These are phyloP conservation scores for Chaenodraco wilsoni DNA, from an alignment of 2,797 vertebrate species.

Conservation along the genomic window DNA sequence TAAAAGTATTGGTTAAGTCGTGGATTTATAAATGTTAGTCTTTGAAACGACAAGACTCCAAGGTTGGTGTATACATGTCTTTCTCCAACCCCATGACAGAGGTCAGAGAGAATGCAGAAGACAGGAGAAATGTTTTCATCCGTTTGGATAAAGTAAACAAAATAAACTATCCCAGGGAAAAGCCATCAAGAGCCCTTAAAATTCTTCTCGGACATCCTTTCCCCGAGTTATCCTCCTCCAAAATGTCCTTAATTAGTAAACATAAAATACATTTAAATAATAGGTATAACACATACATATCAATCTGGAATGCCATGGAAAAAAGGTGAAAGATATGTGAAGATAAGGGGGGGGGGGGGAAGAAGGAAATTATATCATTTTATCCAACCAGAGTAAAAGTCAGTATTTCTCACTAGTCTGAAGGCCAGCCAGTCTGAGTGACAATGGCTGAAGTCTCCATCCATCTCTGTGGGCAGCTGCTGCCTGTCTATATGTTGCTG, in stretches of 20 bases:
- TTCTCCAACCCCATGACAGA: conserved; percentile 11
- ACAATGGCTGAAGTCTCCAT: conserved; percentile 82
- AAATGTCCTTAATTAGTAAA: too few species aligned
- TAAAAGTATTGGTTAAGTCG: background rate
- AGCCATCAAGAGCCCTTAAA: conserved; percentile 36
- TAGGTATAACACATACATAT: too few species aligned
- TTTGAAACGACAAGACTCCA: background rate
- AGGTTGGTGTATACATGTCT: background rate
- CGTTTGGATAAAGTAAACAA: conserved; percentile 53
- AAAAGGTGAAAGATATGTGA: too few species aligned
- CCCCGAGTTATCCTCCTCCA: conserved; percentile 11
- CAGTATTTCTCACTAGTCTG: conserved; percentile 76
- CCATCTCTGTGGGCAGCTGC: conserved; percentile 81
- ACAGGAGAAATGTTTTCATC: conserved; percentile 28
- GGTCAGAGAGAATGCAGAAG: conserved; percentile 37
- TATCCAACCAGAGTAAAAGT: background rate
- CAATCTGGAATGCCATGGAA: too few species aligned
- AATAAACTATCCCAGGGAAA: conserved; percentile 45
- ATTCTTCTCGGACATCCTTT: conserved; percentile 3
- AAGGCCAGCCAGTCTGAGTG: conserved; percentile 86
- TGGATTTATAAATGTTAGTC: background rate
- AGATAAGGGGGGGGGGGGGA: too few species aligned
- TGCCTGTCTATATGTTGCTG: conserved; percentile 84
- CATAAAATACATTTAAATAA: too few species aligned
- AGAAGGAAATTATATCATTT: too few species aligned